Percentiles rank a stretch among this genome's conserved stretches.
phyloP scores from a whole-genome alignment of 2,113 vertebrate species.

The Oreocharis arfaki region DNA sequence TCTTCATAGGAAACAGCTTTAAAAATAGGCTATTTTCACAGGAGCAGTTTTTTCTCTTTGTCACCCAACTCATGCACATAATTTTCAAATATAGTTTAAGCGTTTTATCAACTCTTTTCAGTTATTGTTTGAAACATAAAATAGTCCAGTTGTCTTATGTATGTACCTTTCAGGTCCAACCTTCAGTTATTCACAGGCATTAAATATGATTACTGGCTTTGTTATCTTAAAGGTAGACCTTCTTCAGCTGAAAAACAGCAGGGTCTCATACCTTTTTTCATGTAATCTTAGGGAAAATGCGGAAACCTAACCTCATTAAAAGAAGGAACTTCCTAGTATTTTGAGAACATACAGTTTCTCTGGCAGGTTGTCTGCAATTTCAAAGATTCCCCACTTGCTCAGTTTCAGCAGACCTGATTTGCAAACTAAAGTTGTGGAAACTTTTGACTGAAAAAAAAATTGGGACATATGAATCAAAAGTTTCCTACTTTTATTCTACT shows the following conservation, averaged over 20 bases:
- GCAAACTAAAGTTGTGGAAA: neutral
- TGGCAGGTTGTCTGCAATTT: neutral
- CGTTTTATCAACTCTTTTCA: neutral
- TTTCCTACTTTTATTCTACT: neutral
- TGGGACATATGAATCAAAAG: neutral
- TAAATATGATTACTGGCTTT: neutral
- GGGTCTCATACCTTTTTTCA: neutral
- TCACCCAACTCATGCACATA: accelerated
- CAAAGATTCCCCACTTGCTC: neutral
- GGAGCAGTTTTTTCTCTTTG: neutral
- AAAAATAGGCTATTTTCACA: neutral
- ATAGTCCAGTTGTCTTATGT: neutral
- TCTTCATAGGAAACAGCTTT: neutral
- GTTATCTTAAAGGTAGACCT: neutral
- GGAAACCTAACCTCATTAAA: neutral
- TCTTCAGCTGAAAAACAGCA: neutral
- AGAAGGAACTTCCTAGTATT: neutral
- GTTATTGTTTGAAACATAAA: neutral
- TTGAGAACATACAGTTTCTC: neutral
- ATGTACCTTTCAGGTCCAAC: neutral
- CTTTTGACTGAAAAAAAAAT: neutral
- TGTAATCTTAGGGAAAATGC: neutral
- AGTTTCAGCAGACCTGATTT: neutral
- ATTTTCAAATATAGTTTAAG: neutral
- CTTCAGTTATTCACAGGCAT: neutral